A percentile compares a stretch with the other conserved stretches of the same genome.
Evolutionary conservation across 2,797 vertebrate genomes (phyloP).

Genomic region (Lagorchestes hirsutus): DNA sequence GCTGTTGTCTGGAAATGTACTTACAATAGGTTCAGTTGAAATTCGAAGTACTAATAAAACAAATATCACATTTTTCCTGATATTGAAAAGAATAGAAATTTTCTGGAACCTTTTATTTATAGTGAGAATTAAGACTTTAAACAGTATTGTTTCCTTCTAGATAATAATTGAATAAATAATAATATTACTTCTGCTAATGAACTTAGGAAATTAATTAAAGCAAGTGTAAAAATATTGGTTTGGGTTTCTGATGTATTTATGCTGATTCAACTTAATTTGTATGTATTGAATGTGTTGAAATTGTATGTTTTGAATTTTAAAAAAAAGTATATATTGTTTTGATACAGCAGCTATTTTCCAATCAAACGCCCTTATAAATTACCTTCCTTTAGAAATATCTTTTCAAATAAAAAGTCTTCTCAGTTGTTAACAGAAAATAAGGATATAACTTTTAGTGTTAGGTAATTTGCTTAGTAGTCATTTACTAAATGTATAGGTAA

Average conservation of each 20-base stretch:
- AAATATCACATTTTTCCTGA: conserved; percentile 70
- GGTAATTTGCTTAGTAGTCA: neutral
- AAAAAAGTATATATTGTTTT: neutral
- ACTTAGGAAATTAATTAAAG: conserved; percentile 66
- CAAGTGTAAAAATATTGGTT: conserved; percentile 72
- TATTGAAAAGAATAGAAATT: conserved; percentile 79
- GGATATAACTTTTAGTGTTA: neutral
- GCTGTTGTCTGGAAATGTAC: conserved; percentile 53
- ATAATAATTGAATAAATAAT: conserved; percentile 81
- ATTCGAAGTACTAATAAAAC: conserved; percentile 66
- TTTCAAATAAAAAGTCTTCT: neutral
- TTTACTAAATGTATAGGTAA: neutral
- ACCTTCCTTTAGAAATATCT: neutral
- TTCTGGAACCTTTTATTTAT: conserved; percentile 58
- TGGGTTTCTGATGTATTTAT: conserved; percentile 61
- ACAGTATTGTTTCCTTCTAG: conserved; percentile 81
- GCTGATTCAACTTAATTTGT: conserved; percentile 54
- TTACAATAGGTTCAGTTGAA: conserved; percentile 47
- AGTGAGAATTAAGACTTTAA: conserved; percentile 75
- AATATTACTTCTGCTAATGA: conserved; percentile 78
- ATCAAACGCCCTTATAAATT: neutral
- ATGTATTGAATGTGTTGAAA: conserved; percentile 17
- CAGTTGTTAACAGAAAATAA: neutral
- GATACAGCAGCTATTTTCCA: neutral
- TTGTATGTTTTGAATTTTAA: conserved; percentile 47